A percentile compares a stretch with the other conserved stretches of the same genome.
phyloP scores from a whole-genome alignment of 2,113 vertebrate species.

The Crotophaga sulcirostris region DNA sequence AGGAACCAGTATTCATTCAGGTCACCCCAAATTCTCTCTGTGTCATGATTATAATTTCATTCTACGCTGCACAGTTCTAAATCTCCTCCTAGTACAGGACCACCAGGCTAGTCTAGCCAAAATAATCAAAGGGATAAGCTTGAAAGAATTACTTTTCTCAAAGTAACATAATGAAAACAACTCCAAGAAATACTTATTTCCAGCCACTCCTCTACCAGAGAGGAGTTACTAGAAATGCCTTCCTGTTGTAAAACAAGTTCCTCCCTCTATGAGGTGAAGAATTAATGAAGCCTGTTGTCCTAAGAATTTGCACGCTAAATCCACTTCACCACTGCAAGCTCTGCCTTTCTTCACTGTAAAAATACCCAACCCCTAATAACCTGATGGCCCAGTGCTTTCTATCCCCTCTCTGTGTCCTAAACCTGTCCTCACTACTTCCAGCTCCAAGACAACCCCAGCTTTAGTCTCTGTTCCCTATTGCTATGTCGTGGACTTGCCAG shows the following conservation, averaged over 20 bases:
- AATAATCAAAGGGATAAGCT: neutral
- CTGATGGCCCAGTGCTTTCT: neutral
- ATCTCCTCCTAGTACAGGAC: neutral
- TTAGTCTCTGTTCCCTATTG: neutral
- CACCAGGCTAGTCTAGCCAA: neutral
- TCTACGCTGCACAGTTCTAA: neutral
- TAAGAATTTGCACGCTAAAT: neutral
- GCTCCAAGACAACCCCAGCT: neutral
- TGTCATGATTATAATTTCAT: neutral
- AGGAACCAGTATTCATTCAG: neutral
- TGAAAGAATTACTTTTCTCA: neutral
- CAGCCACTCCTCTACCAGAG: neutral
- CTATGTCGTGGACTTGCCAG: neutral
- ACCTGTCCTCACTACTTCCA: neutral
- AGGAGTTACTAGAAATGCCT: neutral
- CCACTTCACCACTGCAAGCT: neutral
- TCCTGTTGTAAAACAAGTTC: neutral
- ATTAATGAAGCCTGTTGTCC: neutral
- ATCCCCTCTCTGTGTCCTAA: neutral
- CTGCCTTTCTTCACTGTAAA: neutral
- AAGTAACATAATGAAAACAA: neutral
- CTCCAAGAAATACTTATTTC: neutral
- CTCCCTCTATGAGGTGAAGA: neutral
- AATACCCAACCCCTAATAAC: neutral
- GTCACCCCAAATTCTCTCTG: neutral